Base-by-base conservation (phyloP, 2,888 invertebrate genomes). In the Tiliacea aurago region DNA sequence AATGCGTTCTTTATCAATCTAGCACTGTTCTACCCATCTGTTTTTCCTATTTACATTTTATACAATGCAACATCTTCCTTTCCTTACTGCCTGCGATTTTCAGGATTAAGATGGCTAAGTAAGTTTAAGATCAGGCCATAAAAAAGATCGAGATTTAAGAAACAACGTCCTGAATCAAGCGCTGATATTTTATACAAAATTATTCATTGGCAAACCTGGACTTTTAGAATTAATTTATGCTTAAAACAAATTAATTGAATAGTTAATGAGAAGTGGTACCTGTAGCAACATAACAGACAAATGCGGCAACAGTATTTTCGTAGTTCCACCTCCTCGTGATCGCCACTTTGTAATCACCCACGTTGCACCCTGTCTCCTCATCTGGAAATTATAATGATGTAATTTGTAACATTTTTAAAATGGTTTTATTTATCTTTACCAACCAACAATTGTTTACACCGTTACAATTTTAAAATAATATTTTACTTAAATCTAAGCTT, bases 301-400 rank as follows among this genome's bases (percentile, higher is more conserved):
- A 97, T 4, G 98, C 98, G 3, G 98, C 98, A 76, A 98, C 98
- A 80, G 98, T 98, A 91, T 98, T 98, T 91, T 98, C 98, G 90
- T 98, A 98, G 93, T 98, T 98, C 98, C 98, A 98, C 77, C 98
- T 97, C 84, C 98, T 97, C 67, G 98, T 97, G 86, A 98, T 98
- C 18, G 98, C 98, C 75, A 98, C 98, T 88, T 98, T 98, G 90
- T 98, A 98, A 86, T 98, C 97, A 71, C 98, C 97, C 13, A 98
- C 97, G 84, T 98, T 98, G 91, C 98, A 98, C n/a, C 98, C 98
- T 63, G 98, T 98, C 92, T 99, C 98, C 95, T 98, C 98, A 92
- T 98, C 98, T 98, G 92, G 45, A 95, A 95, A 56, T 13, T 1
- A 58, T 3, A 64, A 62, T 47, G 7, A 68, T 53, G 37, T 13